These are phyloP conservation scores for Armadillidium nasatum DNA, from an alignment of 1,140 invertebrate species.

Conservation along the genomic window DNA sequence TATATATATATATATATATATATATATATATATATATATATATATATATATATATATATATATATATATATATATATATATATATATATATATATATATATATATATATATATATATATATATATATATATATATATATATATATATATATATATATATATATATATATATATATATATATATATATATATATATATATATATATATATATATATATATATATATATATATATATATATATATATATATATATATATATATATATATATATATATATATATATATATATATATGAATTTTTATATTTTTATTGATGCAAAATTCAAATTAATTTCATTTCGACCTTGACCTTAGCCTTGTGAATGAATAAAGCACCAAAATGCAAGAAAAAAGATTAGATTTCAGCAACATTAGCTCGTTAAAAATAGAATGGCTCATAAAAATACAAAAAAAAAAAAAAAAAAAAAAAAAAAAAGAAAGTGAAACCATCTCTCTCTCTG, in stretches of 20 bases:
- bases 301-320: not conserved
- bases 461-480: no score
- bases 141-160: not conserved
- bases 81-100: not conserved
- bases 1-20: no score
- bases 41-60: not conserved
- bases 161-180: not conserved
- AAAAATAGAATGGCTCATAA: not conserved
- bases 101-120: constrained; percentile 8
- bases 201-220: no score
- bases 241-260: no score
- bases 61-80: constrained; percentile 9
- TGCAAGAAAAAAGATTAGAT: constrained; percentile 3
- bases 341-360: not conserved
- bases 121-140: not conserved
- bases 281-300: not conserved
- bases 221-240: no score
- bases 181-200: not conserved
- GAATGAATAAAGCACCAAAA: not conserved
- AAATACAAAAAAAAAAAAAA: not conserved
- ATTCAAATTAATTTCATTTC: not conserved
- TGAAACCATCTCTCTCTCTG: no score
- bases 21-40: no score
- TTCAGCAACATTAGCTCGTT: constrained; percentile 6
- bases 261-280: not conserved